These are phyloP conservation scores for Echinarachnius parma DNA, from an alignment of 53 echinoderm and acorn worm species.

Conservation along the genomic window DNA sequence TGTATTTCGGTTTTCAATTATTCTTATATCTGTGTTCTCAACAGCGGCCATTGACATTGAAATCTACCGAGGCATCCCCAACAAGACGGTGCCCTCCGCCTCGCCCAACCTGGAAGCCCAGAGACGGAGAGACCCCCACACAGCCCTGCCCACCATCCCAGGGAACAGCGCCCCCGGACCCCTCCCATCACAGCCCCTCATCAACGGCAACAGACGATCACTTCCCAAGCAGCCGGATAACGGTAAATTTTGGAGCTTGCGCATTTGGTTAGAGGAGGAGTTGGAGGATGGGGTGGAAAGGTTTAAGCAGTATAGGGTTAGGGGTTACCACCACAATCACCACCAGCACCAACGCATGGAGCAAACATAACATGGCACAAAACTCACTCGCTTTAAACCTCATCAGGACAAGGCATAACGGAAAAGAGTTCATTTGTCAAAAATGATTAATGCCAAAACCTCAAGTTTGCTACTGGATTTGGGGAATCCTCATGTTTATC, in stretches of 20 bases:
- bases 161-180: too few relatives aligned
- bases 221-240: slow-evolving; percentile 18
- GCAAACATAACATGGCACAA: too few relatives aligned
- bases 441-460: too few relatives aligned
- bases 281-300: slow-evolving; percentile 41
- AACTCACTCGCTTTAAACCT: too few relatives aligned
- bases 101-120: slow-evolving; percentile 11
- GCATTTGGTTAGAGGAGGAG: slow-evolving; percentile 43
- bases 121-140: slow-evolving; percentile 35
- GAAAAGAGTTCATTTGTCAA: too few relatives aligned
- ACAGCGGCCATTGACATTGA: slow-evolving; percentile 39
- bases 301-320: slow-evolving; percentile 36
- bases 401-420: too few relatives aligned
- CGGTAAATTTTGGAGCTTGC: slow-evolving; percentile 49
- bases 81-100: neutral
- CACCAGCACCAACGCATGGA: too few relatives aligned
- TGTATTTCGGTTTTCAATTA: too few relatives aligned
- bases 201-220: slow-evolving; percentile 15
- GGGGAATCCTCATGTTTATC: too few relatives aligned
- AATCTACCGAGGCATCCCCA: neutral
- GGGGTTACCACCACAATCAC: slow-evolving; percentile 31
- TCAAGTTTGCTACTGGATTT: too few relatives aligned
- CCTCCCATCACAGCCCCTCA: slow-evolving; percentile 6
- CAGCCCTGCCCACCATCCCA: slow-evolving; percentile 32
- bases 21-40: too few relatives aligned